Base-by-base conservation (phyloP, 1,140 invertebrate species). In the Drosophila ironensis region DNA sequence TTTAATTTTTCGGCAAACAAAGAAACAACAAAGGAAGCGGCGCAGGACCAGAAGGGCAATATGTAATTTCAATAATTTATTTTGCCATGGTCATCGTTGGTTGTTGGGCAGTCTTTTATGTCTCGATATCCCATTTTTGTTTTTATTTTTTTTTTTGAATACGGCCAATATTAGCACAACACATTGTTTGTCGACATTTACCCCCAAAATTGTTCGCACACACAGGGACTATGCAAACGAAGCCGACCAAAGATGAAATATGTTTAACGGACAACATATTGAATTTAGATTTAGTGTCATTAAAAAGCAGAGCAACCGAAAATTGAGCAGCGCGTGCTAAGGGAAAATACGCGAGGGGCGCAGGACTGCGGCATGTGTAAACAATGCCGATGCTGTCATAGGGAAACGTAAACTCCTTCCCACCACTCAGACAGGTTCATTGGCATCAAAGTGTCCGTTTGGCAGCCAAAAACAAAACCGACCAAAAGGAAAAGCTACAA, bases 251-350 rank as follows among this genome's bases (percentile, higher is more conserved):
- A 64, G 47, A 59, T 47, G 69, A 82, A 82, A 77, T 84, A 82
- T 82, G 78, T 84, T 84, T 73, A 77, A 66, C 61, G 72, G 78
- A 84, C 69, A 76, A 72, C 72, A 82, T 82, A 82, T 82, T 84
- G 77, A 82, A 82, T 82, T 77, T 82, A 63, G 77, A 81, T 81
- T 81, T 77, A 69, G 77, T 70, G 67, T 70, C 67, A 53, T 42
- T 42, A 56, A 66, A 68, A 61, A 53, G 37, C 25, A 33, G 5
- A 19, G 40, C 9, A 24, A 22, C 24, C 41, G 51, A 44, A 27
- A 46, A 42, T 25, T 47, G 52, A 63, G 19, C 35, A 52, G 28
- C 30, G 54, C 52, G 40, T 42, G 61, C 48, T 8, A 12, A 11
- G 2, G 48, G 44, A 5, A 27, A 27, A 27, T 5, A 6, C 30